These are phyloP conservation scores for Gobius niger DNA, from an alignment of 2,113 vertebrate species.

Conservation along the genomic window DNA sequence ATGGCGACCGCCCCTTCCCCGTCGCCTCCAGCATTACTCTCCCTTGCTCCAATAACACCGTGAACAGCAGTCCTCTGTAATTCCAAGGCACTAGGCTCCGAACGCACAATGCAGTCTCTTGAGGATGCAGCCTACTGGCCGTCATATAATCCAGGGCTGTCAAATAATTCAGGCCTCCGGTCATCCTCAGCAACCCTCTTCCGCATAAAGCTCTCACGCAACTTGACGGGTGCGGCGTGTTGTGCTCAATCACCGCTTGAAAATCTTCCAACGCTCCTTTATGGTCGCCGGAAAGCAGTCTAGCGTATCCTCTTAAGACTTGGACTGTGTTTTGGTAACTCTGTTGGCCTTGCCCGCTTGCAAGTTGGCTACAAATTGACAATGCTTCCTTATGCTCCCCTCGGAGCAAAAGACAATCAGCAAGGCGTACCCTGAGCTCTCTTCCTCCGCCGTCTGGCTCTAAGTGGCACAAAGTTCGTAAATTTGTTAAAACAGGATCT, in stretches of 20 bases:
- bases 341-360: conserved; percentile 66
- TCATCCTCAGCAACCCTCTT: conserved; percentile 86
- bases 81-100: conserved; percentile 94
- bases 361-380: conserved; percentile 82
- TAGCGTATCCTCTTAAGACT: conserved; percentile 86
- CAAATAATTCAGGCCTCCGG: conserved; percentile 80
- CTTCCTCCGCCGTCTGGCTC: conserved; percentile 70
- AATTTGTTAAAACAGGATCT: conserved; percentile 74
- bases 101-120: conserved; percentile 82
- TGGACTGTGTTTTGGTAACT: conserved; percentile 84
- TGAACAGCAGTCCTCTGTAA: conserved; percentile 85
- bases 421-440: conserved; percentile 82
- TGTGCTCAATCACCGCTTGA: conserved; percentile 86
- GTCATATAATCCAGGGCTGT: conserved; percentile 90
- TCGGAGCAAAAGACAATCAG: conserved; percentile 86
- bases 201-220: conserved; percentile 92
- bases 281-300: conserved; percentile 77
- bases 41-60: conserved; percentile 88
- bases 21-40: conserved; percentile 83
- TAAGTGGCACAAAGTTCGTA: conserved; percentile 84
- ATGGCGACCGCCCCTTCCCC: conserved; percentile 25
- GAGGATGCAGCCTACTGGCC: conserved; percentile 81
- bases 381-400: conserved; percentile 77
- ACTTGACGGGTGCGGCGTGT: conserved; percentile 82
- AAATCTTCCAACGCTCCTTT: conserved; percentile 84